phyloP scores from a whole-genome alignment of 2,888 invertebrate species.

The Scaptomyza cyrtandrae region DNA sequence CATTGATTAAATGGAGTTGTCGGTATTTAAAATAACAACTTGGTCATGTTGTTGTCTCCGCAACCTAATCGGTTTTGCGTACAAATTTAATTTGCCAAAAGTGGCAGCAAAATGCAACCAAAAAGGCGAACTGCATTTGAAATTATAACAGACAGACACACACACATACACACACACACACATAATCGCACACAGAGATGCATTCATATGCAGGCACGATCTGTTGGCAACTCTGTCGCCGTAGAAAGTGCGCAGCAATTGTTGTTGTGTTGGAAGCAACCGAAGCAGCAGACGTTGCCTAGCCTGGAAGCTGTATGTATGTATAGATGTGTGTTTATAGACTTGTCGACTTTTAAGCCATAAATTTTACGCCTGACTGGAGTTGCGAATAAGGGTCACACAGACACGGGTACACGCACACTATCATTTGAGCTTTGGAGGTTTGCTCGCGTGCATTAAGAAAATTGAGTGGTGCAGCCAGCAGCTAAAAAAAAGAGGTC shows the following conservation, averaged over 20 bases:
- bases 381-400: conserved; percentile 80
- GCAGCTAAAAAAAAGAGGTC: conserved; percentile 65
- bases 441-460: conserved; percentile 73
- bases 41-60: conserved; percentile 69
- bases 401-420: conserved; percentile 41
- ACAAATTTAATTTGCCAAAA: conserved; percentile 81
- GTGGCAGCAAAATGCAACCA: conserved; percentile 77
- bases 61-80: conserved; percentile 80
- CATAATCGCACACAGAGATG: background rate
- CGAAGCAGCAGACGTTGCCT: conserved; percentile 37
- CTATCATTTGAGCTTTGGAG: conserved; percentile 56
- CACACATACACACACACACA: background rate
- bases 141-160: conserved; percentile 72
- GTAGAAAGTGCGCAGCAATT: conserved; percentile 70
- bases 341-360: conserved; percentile 79
- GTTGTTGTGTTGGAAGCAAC: conserved; percentile 26
- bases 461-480: conserved; percentile 74
- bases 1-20: conserved; percentile 80
- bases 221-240: conserved; percentile 47
- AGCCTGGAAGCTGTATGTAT: conserved; percentile 68
- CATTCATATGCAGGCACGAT: conserved; percentile 39
- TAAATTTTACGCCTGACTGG: conserved; percentile 80
- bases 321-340: conserved; percentile 58
- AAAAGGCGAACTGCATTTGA: conserved; percentile 75
- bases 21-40: conserved; percentile 80